Evolutionary conservation across 1,140 invertebrate genomes (phyloP).

Genomic region (Nasonia vitripennis): DNA sequence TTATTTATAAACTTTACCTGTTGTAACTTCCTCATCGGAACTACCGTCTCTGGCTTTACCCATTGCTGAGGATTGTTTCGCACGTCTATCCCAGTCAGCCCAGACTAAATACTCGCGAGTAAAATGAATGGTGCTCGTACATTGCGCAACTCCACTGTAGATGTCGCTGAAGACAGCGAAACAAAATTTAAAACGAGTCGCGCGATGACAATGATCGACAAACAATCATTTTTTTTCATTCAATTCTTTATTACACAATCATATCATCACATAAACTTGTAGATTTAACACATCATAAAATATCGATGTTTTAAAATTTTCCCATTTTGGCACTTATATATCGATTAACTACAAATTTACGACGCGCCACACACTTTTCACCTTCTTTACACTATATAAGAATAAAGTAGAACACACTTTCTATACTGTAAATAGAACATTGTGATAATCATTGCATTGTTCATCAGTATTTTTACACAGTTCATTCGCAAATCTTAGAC

Average conservation of each 20-base stretch:
- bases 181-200: too few relatives aligned
- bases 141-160: too few relatives aligned
- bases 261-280: constrained; percentile 36
- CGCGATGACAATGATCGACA: background rate
- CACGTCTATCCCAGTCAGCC: background rate
- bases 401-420: constrained; percentile 45
- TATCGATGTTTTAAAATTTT: constrained; percentile 34
- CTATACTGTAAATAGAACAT: constrained; percentile 5
- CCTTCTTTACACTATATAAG: constrained; percentile 37
- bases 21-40: constrained; percentile 59
- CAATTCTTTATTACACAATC: constrained; percentile 38
- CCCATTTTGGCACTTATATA: constrained; percentile 39
- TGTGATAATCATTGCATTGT: background rate
- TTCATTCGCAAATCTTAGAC: background rate
- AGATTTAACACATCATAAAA: constrained; percentile 32
- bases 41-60: constrained; percentile 62
- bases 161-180: too few relatives aligned
- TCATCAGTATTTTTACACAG: background rate
- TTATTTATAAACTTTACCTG: constrained; percentile 55
- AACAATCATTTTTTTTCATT: background rate
- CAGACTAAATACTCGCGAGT: background rate
- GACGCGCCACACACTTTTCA: background rate
- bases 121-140: background rate
- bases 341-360: constrained; percentile 12
- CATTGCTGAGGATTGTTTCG: constrained; percentile 51